These are phyloP conservation scores for Nephotettix cincticeps DNA, from an alignment of 1,140 invertebrate genomes.

Conservation along the genomic window DNA sequence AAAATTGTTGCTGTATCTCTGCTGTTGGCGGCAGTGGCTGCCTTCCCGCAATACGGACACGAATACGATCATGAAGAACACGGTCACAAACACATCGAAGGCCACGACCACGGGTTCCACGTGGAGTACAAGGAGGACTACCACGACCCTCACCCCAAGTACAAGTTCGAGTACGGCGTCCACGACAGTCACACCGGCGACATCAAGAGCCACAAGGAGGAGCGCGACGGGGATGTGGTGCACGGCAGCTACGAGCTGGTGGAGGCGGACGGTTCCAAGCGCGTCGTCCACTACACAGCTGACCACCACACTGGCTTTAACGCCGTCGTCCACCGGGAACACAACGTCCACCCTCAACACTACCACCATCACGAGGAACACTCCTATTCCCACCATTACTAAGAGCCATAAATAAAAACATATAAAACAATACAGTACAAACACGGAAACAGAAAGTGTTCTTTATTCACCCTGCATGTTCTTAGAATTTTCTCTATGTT, in stretches of 20 bases:
- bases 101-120: neutral
- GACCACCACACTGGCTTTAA: slow-evolving; percentile 42
- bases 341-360: slow-evolving; percentile 44
- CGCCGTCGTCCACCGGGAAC: slow-evolving; percentile 33
- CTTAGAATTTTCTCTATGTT: no score
- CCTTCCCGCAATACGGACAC: neutral
- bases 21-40: neutral
- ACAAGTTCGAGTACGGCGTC: slow-evolving; percentile 56
- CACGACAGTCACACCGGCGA: slow-evolving; percentile 56
- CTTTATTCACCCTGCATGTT: no score
- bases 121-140: slow-evolving; percentile 25
- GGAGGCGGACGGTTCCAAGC: slow-evolving; percentile 49
- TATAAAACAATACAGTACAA: no score
- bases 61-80: neutral
- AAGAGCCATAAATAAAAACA: no score
- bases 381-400: no score
- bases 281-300: slow-evolving; percentile 54
- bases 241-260: slow-evolving; percentile 48
- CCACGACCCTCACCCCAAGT: slow-evolving; percentile 44
- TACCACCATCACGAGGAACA: slow-evolving; percentile 15
- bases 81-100: no score
- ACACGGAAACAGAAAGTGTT: no score
- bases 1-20: no score
- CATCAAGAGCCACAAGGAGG: slow-evolving; percentile 54
- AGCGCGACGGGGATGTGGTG: slow-evolving; percentile 48